Evolutionary conservation across 2,797 vertebrate genomes (phyloP), one percentile per base, ranked within the genome.

Genomic region (Setipinna tenuifilis): DNA sequence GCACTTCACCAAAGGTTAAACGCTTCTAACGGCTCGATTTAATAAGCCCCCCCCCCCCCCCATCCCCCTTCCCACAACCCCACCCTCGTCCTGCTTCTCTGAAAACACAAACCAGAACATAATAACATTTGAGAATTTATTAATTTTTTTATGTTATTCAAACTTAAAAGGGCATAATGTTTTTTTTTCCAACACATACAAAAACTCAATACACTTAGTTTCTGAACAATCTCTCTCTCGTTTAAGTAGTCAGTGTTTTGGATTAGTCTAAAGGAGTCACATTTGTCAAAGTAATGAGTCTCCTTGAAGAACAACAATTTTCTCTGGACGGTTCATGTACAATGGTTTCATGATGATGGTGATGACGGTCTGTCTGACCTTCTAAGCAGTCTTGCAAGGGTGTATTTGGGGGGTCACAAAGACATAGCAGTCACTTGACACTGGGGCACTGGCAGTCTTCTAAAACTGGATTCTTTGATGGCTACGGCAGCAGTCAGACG

Each of bases 151-250:
- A 10, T 78, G 35, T 78, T 21, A 41, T 78, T 78, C 31, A 78
- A 41, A 78, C 71, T 44, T 41, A 6, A 44, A 78, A 78, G 71
- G 31, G 31, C 71, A 78, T 44, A 78, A 41, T 35, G 2, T 28
- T 71, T 78, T 78, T 78, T 68, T 71, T 41, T 78, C 31, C 71
- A 78, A 19, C 17, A 78, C 71, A 21, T 44, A 78, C 35, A 78
- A 78, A 78, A 78, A 78, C 16, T 78, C 35, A 44, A 17, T 41
- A 44, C 71, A 78, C 35, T 35, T 75, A 35, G 17, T 78, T 78
- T 19, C 35, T 78, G 31, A 41, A 78, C 41, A 35, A 78, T 78
- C 71, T 75, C 31, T 68, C 62, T 68, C 23, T 62, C 57, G 17
- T 78, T 78, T 78, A 44, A 78, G 19, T 21, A 78, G 71, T 78